Percentiles rank a stretch among this genome's conserved stretches.
These are phyloP conservation scores for Actinemys pallida DNA, from an alignment of 2,113 vertebrate genomes.

Conservation along the genomic window DNA sequence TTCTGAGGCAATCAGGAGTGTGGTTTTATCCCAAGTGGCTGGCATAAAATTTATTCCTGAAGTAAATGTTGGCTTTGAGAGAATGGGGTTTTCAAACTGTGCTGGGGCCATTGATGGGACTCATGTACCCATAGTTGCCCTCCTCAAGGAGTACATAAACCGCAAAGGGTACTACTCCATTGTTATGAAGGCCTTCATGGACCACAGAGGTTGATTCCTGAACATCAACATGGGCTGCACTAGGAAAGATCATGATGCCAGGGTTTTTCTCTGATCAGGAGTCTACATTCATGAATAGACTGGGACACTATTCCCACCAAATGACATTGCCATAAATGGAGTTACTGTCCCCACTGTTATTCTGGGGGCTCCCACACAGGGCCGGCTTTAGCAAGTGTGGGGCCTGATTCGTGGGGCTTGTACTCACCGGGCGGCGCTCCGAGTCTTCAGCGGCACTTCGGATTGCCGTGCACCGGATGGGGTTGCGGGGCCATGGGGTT, in stretches of 20 bases:
- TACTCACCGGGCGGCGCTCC: no score
- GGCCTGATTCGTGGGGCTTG: no score
- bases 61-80: not conserved
- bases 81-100: not conserved
- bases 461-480: no score
- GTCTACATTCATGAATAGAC: no score
- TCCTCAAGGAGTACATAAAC: not conserved
- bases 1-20: not conserved
- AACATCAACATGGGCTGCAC: not conserved
- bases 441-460: no score
- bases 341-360: no score
- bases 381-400: no score
- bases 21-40: not conserved
- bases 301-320: no score
- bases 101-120: not conserved
- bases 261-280: not conserved
- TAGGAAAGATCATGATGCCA: not conserved
- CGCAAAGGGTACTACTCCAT: not conserved
- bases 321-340: no score
- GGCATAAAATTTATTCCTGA: not conserved
- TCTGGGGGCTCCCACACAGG: no score
- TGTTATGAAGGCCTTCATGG: not conserved
- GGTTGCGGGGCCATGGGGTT: no score
- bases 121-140: not conserved
- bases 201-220: not conserved